Evolutionary conservation across 1,140 invertebrate genomes (phyloP), one percentile per base, ranked within the genome.

Genomic region (Octopus bimaculoides): DNA sequence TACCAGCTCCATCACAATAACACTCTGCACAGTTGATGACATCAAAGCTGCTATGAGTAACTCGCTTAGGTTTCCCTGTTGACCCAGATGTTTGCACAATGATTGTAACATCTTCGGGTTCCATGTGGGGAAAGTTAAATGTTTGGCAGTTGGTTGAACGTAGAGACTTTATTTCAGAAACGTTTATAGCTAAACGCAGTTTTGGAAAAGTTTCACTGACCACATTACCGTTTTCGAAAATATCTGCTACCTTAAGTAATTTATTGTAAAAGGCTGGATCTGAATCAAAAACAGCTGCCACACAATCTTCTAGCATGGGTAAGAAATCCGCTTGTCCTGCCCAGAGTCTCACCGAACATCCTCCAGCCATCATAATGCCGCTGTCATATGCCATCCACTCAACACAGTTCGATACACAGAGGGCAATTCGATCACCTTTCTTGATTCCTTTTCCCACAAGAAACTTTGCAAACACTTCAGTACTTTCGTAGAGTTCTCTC

Each of bases 331-430:
- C 10, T 14, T 9, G 12, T 26, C 41, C 73, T 0, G 10, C 10
- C 8, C 10, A 26, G 10, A 74, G n/a, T 9, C 20, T 10, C 10
- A 74, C 73, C 12, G 73, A 10, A 9, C 10, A 9, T 9, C 73
- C 73, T 10, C 73, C 73, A 1, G 73, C 73, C 73, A 74, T 1
- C 73, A 20, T n/a, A 10, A 74, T 74, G 1, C 73, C 73, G 9
- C 10, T 10, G 20, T 74, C 41, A 20, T 17, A 74, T 9, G 41
- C 1, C 73, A 52, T n/a, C 73, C 73, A 74, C 12, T 74, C 73
- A 10, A 20, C 20, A 52, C 73, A 74, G 73, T 74, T 74, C 9
- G 73, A 74, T 14, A 74, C 73, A 20, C 73, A 74, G 73, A 74
- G 10, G 17, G n/a, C 73, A 20, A 74, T 26, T 9, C 73, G 73